Conservation (phyloP, 2,888 invertebrate genomes). For the Crossocerus cetratus region DNA sequence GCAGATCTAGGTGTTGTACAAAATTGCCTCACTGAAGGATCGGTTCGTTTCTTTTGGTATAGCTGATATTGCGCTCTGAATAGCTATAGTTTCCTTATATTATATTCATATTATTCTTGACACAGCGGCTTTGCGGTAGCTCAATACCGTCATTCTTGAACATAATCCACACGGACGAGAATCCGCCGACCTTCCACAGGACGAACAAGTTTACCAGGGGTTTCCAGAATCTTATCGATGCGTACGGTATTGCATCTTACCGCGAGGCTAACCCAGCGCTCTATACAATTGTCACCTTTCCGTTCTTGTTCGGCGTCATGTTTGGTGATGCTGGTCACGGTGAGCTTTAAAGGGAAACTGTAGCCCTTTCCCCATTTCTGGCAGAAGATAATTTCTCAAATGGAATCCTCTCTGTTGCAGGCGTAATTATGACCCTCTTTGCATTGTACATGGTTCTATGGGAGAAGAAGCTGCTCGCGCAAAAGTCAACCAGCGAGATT, state of each 20-base stretch:
- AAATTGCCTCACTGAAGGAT: conserved; percentile 88
- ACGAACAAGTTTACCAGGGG: conserved; percentile 95
- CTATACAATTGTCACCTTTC: conserved; percentile 94
- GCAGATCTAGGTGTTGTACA: conserved; percentile 95
- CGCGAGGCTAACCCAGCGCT: conserved; percentile 91
- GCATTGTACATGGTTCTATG: conserved; percentile 88
- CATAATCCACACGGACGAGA: conserved; percentile 87
- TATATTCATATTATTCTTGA: conserved; percentile 14
- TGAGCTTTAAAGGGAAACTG: conserved; percentile 32
- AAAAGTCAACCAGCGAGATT: conserved; percentile 86
- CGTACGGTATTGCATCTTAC: conserved; percentile 95
- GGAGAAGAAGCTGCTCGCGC: conserved; percentile 86
- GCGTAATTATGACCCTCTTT: conserved; percentile 88
- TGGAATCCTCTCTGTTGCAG: conserved; percentile 27
- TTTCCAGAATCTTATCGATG: conserved; percentile 95
- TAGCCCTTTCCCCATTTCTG: background rate
- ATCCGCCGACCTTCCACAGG: conserved; percentile 94
- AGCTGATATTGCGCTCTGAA: background rate
- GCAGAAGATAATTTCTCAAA: background rate
- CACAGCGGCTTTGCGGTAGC: conserved; percentile 86
- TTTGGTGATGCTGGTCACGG: conserved; percentile 96
- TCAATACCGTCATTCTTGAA: conserved; percentile 95
- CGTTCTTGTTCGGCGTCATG: conserved; percentile 97
- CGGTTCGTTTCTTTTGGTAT: conserved; percentile 77
- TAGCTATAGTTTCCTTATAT: background rate